Conservation (phyloP, 2,888 invertebrate genomes). For the Micoletzkya japonica region DNA sequence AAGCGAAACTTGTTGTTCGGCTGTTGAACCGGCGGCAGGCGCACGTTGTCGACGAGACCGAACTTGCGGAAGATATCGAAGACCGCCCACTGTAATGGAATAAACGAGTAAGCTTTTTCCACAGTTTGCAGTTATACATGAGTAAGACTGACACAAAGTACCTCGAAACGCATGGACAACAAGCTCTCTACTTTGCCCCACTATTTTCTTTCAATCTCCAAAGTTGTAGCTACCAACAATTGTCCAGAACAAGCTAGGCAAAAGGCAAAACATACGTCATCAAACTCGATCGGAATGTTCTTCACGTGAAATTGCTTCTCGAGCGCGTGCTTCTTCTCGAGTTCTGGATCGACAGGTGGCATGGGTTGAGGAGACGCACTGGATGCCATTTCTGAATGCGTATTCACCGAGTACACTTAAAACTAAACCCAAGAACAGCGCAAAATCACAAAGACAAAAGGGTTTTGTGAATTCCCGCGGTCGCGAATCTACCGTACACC, state of each 20-base stretch:
- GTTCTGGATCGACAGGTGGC: not conserved
- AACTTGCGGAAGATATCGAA: constrained; percentile 21
- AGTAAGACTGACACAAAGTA: too few relatives aligned
- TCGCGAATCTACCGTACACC: too few relatives aligned
- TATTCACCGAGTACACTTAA: too few relatives aligned
- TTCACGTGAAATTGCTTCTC: constrained; percentile 27
- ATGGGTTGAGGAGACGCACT: too few relatives aligned
- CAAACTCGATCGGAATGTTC: constrained; percentile 16
- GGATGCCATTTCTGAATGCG: too few relatives aligned
- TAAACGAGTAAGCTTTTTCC: not conserved
- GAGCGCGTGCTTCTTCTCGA: constrained; percentile 22
- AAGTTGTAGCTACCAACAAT: too few relatives aligned
- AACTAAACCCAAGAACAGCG: too few relatives aligned
- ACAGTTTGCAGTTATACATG: not conserved
- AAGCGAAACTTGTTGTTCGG: constrained; percentile 1
- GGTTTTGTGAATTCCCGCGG: too few relatives aligned
- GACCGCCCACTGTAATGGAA: constrained; percentile 25
- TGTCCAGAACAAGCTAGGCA: not conserved
- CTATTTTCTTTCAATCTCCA: too few relatives aligned
- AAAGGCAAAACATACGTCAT: not conserved
- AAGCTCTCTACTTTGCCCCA: too few relatives aligned
- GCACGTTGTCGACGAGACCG: constrained; percentile 21
- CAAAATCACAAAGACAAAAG: too few relatives aligned
- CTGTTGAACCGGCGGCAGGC: not conserved
- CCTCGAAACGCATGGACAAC: too few relatives aligned